Evolutionary conservation across 2,797 vertebrate species (phyloP).

Genomic region (Rhinella marina): DNA sequence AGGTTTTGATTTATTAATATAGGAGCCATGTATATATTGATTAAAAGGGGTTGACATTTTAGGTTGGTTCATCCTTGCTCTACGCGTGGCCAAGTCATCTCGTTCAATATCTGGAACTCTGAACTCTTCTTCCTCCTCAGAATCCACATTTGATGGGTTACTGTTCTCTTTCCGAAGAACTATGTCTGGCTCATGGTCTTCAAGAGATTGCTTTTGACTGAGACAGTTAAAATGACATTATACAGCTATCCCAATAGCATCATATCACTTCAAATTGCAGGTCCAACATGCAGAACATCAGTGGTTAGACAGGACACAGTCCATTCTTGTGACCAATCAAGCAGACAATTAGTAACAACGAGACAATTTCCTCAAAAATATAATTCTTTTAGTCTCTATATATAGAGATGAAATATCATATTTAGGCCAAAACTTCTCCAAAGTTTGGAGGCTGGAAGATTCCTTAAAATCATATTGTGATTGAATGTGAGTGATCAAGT

Average conservation of each 20-base stretch:
- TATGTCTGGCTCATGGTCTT: conserved; percentile 79
- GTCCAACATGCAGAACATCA: conserved; percentile 37
- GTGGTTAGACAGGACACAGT: conserved; percentile 39
- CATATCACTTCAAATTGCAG: background rate
- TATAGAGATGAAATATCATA: background rate
- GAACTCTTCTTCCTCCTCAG: conserved; percentile 72
- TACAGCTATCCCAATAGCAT: background rate
- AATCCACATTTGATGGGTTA: conserved; percentile 78
- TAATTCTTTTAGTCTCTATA: background rate
- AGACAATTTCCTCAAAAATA: background rate
- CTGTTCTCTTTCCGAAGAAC: conserved; percentile 86
- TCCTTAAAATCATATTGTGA: background rate
- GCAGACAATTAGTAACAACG: conserved; percentile 24
- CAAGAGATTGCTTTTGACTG: conserved; percentile 69
- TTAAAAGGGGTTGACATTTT: conserved; percentile 68
- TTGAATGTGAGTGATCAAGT: background rate
- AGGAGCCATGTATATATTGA: conserved; percentile 73
- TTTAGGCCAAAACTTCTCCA: background rate
- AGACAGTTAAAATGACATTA: conserved; percentile 68
- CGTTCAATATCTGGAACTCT: conserved; percentile 87
- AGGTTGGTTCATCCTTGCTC: conserved; percentile 74
- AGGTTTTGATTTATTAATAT: conserved; percentile 68
- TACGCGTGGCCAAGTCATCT: conserved; percentile 88
- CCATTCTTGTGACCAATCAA: background rate
- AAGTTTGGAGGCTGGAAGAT: background rate